These are phyloP conservation scores for Takifugu rubripes DNA, from an alignment of 2,797 vertebrate genomes.

Conservation along the genomic window DNA sequence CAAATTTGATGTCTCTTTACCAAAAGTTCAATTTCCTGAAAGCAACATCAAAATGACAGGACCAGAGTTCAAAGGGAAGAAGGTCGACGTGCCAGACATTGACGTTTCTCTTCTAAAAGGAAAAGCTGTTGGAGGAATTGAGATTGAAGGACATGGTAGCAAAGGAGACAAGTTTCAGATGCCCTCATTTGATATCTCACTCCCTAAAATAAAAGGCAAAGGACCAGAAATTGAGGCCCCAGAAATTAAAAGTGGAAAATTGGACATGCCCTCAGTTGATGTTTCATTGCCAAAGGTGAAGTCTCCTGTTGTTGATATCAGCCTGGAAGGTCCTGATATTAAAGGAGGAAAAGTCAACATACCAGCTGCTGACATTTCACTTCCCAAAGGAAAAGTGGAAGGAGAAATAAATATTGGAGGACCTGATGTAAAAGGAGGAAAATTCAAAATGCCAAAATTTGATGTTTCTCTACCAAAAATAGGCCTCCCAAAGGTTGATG, in stretches of 20 bases:
- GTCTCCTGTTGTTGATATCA: slow-evolving; percentile 17
- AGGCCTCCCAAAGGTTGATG: slow-evolving; percentile 12
- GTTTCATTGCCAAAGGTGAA: slow-evolving; percentile 14
- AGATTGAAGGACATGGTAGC: background rate
- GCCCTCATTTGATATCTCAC: slow-evolving; percentile 1
- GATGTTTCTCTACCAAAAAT: slow-evolving; percentile 51
- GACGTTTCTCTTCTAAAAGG: slow-evolving; percentile 20
- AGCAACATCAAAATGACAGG: slow-evolving; percentile 24
- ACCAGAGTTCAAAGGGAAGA: slow-evolving; percentile 29
- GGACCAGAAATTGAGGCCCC: background rate
- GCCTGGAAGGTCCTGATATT: slow-evolving; percentile 24
- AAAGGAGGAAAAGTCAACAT: slow-evolving; percentile 44
- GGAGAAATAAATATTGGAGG: slow-evolving; percentile 25
- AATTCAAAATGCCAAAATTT: slow-evolving; percentile 49
- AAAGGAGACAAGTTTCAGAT: background rate
- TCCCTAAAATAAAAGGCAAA: background rate
- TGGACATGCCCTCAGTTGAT: background rate
- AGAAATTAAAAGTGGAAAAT: background rate
- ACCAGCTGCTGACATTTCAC: slow-evolving; percentile 52
- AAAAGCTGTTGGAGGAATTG: background rate
- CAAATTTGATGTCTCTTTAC: slow-evolving; percentile 49
- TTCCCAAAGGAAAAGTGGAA: slow-evolving; percentile 39
- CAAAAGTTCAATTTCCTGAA: slow-evolving; percentile 19
- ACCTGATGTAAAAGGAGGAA: slow-evolving; percentile 31
- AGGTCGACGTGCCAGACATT: slow-evolving; percentile 34